Evolutionary conservation across 2,797 vertebrate genomes (phyloP), one percentile per base, ranked within the genome.

Genomic region (Carapus acus): DNA sequence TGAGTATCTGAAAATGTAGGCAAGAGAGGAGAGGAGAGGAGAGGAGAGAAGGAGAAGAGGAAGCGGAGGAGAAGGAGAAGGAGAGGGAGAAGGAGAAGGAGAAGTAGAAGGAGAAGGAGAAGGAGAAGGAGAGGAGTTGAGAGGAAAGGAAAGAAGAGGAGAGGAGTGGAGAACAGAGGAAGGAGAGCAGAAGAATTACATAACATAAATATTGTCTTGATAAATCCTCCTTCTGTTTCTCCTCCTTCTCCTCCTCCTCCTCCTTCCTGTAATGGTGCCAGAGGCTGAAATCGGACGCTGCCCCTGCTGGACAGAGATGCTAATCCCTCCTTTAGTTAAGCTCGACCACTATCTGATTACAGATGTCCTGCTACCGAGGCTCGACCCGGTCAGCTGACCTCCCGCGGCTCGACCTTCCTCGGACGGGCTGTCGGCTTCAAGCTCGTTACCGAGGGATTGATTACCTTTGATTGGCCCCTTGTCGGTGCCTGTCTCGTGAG

Each of bases 401-500:
- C 59, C 62, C 71, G 67, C 43, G 67, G 39, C 37, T 43, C 18
- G 27, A 58, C 63, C 49, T 48, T 58, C 64, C 53, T 43, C 24
- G 65, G 55, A 65, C 39, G 62, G 29, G 36, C 24, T 36, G 40
- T 58, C 49, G 65, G 49, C 24, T 60, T 23, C 20, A 53, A 13
- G 22, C 51, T 29, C 31, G 36, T 57, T 66, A 44, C 5, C 14
- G 20, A 47, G 2, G 48, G 54, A 15, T 36, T 36, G 34, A 36
- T 15, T 36, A 36, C 54, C 39, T 60, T 59, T 43, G 18, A 48
- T 64, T 49, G 52, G 45, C 21, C 62, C 56, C 59, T 42, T 37
- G 48, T 58, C 38, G 36, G 22, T 56, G 17, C 49, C 33, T 40
- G 41, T 54, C 41, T 44, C 55, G 46, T 60, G 58, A 46, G 29